Percentiles rank a stretch among this genome's conserved stretches.
Conservation (phyloP, 2,113 vertebrate species). For the Actenoides lindsayi region DNA sequence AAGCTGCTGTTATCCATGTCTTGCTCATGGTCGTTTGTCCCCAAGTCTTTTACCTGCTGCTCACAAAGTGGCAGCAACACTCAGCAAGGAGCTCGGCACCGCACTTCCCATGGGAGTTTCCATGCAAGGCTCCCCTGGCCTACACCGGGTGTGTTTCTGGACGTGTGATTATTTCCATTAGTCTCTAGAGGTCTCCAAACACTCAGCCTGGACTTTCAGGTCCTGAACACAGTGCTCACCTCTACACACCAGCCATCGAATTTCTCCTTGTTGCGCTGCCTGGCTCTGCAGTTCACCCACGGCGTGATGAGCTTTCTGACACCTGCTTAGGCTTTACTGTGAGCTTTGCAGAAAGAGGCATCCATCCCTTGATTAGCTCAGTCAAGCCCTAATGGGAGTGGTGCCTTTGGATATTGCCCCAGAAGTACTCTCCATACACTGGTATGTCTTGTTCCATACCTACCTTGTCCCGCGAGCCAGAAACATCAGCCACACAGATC, state of each 20-base stretch:
- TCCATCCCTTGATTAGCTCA: not conserved
- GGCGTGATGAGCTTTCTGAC: accelerated
- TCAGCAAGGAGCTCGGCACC: accelerated
- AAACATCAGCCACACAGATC: not conserved
- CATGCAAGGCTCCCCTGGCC: not conserved
- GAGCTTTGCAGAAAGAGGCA: not conserved
- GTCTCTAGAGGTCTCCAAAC: conserved; percentile 38
- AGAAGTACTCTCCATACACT: no score
- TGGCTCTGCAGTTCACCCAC: not conserved
- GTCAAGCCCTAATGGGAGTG: not conserved
- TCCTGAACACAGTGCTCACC: not conserved
- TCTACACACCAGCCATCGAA: accelerated
- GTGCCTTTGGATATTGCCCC: not conserved
- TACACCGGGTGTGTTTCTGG: accelerated
- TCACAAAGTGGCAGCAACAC: not conserved
- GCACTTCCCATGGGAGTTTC: not conserved
- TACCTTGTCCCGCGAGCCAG: not conserved
- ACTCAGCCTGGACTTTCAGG: not conserved
- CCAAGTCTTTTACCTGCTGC: not conserved
- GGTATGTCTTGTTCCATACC: not conserved
- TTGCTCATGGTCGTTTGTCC: not conserved
- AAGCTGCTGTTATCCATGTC: not conserved
- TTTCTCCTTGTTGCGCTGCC: not conserved
- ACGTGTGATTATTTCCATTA: not conserved
- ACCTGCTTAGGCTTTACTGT: not conserved